Evolutionary conservation across 2,888 invertebrate species (phyloP), one percentile per base, ranked within the genome.

Genomic region (Ectobius pallidus): DNA sequence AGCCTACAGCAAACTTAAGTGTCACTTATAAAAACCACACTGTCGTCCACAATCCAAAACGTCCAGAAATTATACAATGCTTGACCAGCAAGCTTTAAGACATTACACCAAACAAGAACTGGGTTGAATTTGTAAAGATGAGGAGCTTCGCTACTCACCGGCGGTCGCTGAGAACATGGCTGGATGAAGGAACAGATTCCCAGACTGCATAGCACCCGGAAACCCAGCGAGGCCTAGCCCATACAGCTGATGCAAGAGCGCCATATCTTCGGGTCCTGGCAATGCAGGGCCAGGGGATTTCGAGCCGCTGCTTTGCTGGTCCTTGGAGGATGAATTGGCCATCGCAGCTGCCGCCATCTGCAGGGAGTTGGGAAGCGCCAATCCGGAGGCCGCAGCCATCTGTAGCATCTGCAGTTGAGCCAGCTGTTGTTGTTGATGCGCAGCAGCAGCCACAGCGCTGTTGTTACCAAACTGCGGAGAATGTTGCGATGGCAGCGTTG

Each of bases 201-300:
- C 81, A 55, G 82, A 82, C n/a, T 82, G 81, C 76, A 80, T 80
- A 76, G 80, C 80, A 63, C 81, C 81, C 9, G 83, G 82, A 73
- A 83, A 78, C 42, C 83, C 83, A 16, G 83, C 80, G 32, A 77
- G 84, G 76, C 84, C 84, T 75, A 85, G 79, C 3, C 84, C 83
- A 80, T 85, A 86, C 75, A 85, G 82, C 78, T 87, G 86, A 80
- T 88, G 88, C 80, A 88, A 86, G 81, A 88, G 84, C 74, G 86
- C 85, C 79, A 86, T 81, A 77, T 84, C 85, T 78, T 86, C 85
- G 74, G 84, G 81, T 2, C 70, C 65, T 4, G 69, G 69, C n/a
- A 62, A 55, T 68, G 71, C 20, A 74, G 49, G 27, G n/a, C 70
- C 72, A 0, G 74, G 74, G 7, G 73, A 73, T 69, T 75, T 75